Conservation (phyloP, 2,113 vertebrate species). For the Mus pahari region DNA sequence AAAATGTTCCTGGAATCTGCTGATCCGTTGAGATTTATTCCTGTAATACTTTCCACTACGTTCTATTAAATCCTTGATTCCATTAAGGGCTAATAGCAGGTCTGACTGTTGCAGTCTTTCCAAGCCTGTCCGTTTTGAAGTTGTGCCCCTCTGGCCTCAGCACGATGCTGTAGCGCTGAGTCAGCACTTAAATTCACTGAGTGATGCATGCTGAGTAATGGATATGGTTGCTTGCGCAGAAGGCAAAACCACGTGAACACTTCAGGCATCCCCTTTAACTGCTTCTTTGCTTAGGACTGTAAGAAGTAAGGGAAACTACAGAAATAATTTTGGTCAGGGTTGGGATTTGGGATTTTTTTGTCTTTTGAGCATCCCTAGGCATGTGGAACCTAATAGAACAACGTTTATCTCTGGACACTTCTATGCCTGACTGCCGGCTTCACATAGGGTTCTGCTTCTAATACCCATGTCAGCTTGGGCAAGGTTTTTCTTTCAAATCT, state of each 20-base stretch:
- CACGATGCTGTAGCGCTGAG: neutral
- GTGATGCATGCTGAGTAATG: conserved; percentile 16
- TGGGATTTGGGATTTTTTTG: neutral
- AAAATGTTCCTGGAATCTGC: conserved; percentile 63
- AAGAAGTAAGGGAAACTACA: neutral
- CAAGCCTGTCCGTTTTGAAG: conserved; percentile 47
- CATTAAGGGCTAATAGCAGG: conserved; percentile 60
- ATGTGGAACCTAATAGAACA: neutral
- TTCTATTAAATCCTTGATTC: conserved; percentile 60
- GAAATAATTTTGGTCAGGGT: neutral
- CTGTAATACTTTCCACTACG: conserved; percentile 47
- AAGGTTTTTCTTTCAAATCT: conserved; percentile 22
- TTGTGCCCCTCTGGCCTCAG: neutral
- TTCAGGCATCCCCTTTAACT: neutral
- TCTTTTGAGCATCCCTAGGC: neutral
- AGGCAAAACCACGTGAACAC: neutral
- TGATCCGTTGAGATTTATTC: conserved; percentile 68
- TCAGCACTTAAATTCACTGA: conserved; percentile 30
- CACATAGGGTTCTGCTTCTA: neutral
- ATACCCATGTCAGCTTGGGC: neutral
- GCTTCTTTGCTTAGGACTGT: neutral
- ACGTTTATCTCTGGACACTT: neutral
- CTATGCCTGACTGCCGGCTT: neutral
- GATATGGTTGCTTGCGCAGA: neutral
- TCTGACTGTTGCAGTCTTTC: conserved; percentile 34